Evolutionary conservation across 1,140 invertebrate genomes (phyloP).

Genomic region (Ladona fulva): DNA sequence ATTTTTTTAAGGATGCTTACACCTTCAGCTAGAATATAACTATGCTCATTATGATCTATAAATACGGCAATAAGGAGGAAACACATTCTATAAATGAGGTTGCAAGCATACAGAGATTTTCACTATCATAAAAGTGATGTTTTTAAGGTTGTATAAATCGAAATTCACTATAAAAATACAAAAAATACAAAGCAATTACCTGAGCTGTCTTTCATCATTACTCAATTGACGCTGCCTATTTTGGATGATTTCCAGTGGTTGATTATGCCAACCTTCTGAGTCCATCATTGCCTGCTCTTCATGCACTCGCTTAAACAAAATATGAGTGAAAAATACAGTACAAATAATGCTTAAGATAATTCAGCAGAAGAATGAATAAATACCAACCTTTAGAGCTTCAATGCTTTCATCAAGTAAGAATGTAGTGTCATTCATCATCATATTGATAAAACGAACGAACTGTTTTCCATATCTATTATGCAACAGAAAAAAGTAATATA

Average conservation of each 20-base stretch:
- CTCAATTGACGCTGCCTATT: slow-evolving; percentile 65
- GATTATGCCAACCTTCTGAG: slow-evolving; percentile 50
- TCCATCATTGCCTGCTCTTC: slow-evolving; percentile 84
- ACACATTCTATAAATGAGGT: too few relatives aligned
- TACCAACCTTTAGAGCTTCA: slow-evolving; percentile 69
- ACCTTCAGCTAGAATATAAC: too few relatives aligned
- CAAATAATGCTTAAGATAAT: background rate
- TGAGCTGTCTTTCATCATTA: slow-evolving; percentile 87
- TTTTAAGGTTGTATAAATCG: too few relatives aligned
- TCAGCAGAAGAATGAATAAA: slow-evolving; percentile 9
- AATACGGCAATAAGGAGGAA: too few relatives aligned
- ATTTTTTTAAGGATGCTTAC: too few relatives aligned
- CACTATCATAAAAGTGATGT: too few relatives aligned
- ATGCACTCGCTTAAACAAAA: slow-evolving; percentile 59
- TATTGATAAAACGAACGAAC: slow-evolving; percentile 97
- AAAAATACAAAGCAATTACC: slow-evolving; percentile 36
- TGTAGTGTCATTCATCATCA: slow-evolving; percentile 99
- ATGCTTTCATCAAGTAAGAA: slow-evolving; percentile 94
- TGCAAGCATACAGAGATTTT: too few relatives aligned
- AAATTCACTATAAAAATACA: too few relatives aligned
- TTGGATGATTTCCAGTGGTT: slow-evolving; percentile 65
- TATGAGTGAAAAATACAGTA: background rate
- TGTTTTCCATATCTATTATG: slow-evolving; percentile 62
- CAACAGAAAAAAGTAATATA: too few relatives aligned
- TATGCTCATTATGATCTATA: too few relatives aligned